Conservation (phyloP, 2,113 vertebrate species). For the Eulacestoma nigropectus region DNA sequence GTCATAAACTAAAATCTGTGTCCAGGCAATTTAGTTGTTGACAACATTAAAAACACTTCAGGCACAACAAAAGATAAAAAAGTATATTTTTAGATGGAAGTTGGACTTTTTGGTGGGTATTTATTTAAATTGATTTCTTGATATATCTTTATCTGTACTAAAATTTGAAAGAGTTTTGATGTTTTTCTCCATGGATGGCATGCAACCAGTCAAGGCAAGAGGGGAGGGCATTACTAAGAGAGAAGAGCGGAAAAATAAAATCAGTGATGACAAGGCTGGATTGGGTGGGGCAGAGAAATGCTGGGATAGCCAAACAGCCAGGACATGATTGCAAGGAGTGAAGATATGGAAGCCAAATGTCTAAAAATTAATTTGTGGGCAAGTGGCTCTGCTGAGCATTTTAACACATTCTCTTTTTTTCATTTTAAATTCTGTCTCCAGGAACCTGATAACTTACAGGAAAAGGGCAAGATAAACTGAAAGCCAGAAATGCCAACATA, state of each 20-base stretch:
- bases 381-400: background rate
- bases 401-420: background rate
- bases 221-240: background rate
- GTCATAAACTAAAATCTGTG: background rate
- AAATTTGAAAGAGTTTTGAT: background rate
- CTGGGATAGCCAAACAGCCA: background rate
- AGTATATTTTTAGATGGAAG: background rate
- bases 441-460: background rate
- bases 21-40: background rate
- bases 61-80: background rate
- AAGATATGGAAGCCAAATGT: background rate
- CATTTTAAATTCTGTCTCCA: background rate
- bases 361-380: background rate
- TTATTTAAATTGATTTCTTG: background rate
- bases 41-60: background rate
- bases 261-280: background rate
- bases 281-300: slow-evolving; percentile 8
- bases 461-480: background rate
- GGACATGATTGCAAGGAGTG: background rate
- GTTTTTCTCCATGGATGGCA: background rate
- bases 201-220: background rate
- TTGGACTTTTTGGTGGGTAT: background rate
- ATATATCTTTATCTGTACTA: background rate
- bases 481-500: background rate
- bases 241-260: background rate